Base-by-base conservation (phyloP, 2,113 vertebrate genomes). In the Phaetusa simplex region DNA sequence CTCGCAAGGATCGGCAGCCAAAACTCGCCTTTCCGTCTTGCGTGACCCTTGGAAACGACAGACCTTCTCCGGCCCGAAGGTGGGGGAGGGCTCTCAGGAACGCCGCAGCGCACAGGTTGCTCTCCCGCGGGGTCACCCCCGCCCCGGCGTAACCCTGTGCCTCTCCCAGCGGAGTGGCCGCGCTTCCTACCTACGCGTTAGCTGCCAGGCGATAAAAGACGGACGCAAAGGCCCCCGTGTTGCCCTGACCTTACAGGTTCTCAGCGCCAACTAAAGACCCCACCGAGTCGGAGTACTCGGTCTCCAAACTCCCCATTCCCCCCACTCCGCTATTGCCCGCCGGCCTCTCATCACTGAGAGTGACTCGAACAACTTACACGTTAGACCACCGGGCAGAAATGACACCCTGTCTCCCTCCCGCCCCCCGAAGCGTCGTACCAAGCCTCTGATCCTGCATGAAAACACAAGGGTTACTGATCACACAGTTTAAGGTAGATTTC, bases 401-500 rank as follows among this genome's bases (percentile, higher is more conserved):
- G 3, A 42, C 16, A 86, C 72, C 91, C 94, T 18, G 82, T 71
- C 65, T 88, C 95, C 93, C 53, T 40, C 90, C 96, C 92, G 36
- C 82, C 74, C 92, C 95, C 59, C 59, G 76, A 83, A 80, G 59
- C 5, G 30, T 65, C 16, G 10, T 20, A 90, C 40, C 69, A 34
- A 72, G 84, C 80, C 61, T 96, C 88, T 42, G 77, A 50, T 93
- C 86, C 96, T 96, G 88, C 67, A 65, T 62, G 80, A 91, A 91
- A 97, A 96, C 92, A 97, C 80, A 88, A 91, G 45, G 36, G 96
- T 97, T 95, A 91, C 71, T 50, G 29, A 77, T 76, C 92, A 98
- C 92, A 94, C 74, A 93, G 84, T 92, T 95, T 94, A 96, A 91
- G 55, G 96, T 93, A 96, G 95, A 93, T 96, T 98, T 97, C 83